Conservation (phyloP, 2,888 invertebrate species). For the Dynastes hyllus region DNA sequence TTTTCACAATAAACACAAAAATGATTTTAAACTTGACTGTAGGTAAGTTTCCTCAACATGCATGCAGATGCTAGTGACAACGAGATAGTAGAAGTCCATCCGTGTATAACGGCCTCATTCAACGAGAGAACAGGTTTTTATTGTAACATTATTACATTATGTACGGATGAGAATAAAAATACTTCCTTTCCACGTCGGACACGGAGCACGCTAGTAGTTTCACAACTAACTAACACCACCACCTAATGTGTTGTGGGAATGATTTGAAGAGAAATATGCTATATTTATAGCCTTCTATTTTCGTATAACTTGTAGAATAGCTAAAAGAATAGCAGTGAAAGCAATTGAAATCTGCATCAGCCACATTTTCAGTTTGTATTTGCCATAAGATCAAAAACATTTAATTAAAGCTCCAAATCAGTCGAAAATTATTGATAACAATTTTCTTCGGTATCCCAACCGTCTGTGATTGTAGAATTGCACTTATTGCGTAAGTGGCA, state of each 20-base stretch:
- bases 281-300: background rate
- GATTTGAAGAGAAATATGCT: background rate
- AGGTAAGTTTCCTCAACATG: conserved; percentile 14
- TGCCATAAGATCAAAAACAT: too few species aligned
- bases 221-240: background rate
- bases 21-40: conserved; percentile 27
- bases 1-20: background rate
- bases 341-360: background rate
- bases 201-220: conserved; percentile 24
- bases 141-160: conserved; percentile 54
- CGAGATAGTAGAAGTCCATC: conserved; percentile 38
- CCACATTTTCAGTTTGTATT: too few species aligned
- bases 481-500: too few species aligned
- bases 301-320: background rate
- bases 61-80: conserved; percentile 37
- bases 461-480: too few species aligned
- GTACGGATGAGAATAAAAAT: conserved; percentile 57
- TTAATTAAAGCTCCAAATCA: too few species aligned
- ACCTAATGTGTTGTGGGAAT: conserved; percentile 26
- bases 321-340: background rate
- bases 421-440: too few species aligned
- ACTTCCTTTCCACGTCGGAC: conserved; percentile 54
- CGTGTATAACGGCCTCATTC: conserved; percentile 51
- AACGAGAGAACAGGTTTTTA: conserved; percentile 54
- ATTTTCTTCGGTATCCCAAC: too few species aligned